Percentiles rank a stretch among this genome's conserved stretches.
Evolutionary conservation across 2,888 invertebrate genomes (phyloP).

Genomic region (Lithophane leautieri): DNA sequence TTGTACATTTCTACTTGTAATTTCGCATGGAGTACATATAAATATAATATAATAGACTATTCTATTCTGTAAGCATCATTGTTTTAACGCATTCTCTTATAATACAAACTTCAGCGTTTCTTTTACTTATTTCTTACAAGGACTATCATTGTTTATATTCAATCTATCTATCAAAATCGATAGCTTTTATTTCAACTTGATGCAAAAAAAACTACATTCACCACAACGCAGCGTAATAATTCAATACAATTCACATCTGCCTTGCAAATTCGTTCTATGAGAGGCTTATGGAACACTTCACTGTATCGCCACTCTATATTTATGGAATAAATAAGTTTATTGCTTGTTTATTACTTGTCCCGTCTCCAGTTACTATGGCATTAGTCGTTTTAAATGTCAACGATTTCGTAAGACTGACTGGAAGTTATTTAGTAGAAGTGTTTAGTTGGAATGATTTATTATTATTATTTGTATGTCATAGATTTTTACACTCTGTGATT

Average conservation of each 20-base stretch:
- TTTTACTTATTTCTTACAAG: background rate
- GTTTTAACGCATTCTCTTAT: background rate
- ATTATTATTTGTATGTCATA: too few species aligned
- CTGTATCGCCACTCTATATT: constrained; percentile 35
- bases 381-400: constrained; percentile 35
- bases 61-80: background rate
- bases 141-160: background rate
- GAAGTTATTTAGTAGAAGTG: background rate
- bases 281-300: constrained; percentile 43
- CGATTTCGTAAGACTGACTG: background rate
- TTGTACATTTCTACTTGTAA: too few species aligned
- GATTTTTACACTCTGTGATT: too few species aligned
- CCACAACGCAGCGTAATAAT: background rate
- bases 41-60: too few species aligned
- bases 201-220: background rate
- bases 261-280: constrained; percentile 34
- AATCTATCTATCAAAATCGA: background rate
- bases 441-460: too few species aligned
- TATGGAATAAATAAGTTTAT: constrained; percentile 57
- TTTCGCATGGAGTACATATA: too few species aligned
- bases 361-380: constrained; percentile 17
- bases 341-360: constrained; percentile 33
- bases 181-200: background rate
- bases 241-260: constrained; percentile 14
- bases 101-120: background rate